These are phyloP conservation scores for Lerista edwardsae DNA, from an alignment of 2,797 vertebrate species.

Conservation along the genomic window DNA sequence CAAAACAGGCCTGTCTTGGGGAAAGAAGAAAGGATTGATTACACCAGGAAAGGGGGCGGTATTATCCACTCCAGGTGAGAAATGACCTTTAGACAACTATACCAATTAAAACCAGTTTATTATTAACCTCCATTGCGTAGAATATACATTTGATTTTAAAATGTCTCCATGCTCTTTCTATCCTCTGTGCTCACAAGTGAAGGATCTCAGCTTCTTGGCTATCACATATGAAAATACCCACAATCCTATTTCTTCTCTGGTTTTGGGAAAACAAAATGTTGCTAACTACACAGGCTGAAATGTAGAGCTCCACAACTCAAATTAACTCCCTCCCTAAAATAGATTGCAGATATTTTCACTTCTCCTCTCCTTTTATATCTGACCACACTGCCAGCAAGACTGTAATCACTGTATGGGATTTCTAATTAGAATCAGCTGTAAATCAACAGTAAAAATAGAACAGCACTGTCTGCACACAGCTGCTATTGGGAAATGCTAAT, in stretches of 20 bases:
- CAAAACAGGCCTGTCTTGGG: no score
- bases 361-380: conserved; percentile 1
- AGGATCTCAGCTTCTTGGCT: not conserved
- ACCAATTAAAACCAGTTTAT: no score
- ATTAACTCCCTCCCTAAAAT: not conserved
- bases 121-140: no score
- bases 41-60: no score
- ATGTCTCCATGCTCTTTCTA: not conserved
- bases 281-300: not conserved
- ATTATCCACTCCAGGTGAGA: no score
- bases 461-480: not conserved
- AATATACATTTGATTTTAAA: not conserved
- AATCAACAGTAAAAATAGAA: conserved; percentile 24
- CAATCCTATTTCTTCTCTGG: not conserved
- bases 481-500: not conserved
- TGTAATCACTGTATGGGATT: not conserved
- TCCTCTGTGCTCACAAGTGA: not conserved
- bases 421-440: conserved; percentile 15
- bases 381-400: not conserved
- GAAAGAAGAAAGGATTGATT: no score
- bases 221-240: not conserved
- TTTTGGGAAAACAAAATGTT: not conserved
- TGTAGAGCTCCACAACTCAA: conserved; percentile 21
- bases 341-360: conserved; percentile 1
- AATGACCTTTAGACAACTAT: no score